phyloP scores from a whole-genome alignment of 2,888 invertebrate species.

The Auanema sp. region DNA sequence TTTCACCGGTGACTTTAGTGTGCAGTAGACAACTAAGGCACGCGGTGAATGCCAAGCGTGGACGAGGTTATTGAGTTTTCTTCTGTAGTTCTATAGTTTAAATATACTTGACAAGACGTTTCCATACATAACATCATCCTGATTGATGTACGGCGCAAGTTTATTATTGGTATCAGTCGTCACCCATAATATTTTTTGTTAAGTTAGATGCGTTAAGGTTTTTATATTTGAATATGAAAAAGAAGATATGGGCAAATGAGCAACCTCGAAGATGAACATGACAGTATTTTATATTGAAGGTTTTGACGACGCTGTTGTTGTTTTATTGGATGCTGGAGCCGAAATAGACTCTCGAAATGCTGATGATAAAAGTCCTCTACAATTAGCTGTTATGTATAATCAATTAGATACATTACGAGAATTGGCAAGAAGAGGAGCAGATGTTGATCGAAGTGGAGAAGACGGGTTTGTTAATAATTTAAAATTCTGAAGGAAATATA shows the following conservation, averaged over 20 bases:
- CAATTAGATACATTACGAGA: slow-evolving; percentile 26
- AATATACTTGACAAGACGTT: too few relatives aligned
- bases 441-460: slow-evolving; percentile 64
- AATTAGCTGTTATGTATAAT: slow-evolving; percentile 67
- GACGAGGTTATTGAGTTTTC: too few relatives aligned
- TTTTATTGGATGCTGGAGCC: slow-evolving; percentile 66
- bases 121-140: too few relatives aligned
- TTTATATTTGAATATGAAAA: too few relatives aligned
- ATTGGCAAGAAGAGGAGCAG: slow-evolving; percentile 31
- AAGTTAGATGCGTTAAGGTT: too few relatives aligned
- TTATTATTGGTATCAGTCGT: too few relatives aligned
- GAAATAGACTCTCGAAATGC: slow-evolving; percentile 67
- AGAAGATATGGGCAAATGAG: too few relatives aligned
- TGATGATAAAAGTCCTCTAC: slow-evolving; percentile 67
- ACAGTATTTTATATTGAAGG: slow-evolving; percentile 36
- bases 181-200: too few relatives aligned
- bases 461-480: slow-evolving; percentile 17
- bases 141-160: too few relatives aligned
- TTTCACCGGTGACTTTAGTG: slow-evolving; percentile 51
- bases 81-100: too few relatives aligned
- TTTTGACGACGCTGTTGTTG: slow-evolving; percentile 64
- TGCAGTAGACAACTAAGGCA: slow-evolving; percentile 49
- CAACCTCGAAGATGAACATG: too few relatives aligned
- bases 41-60: slow-evolving; percentile 58
- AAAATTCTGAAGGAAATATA: not conserved